Conservation (phyloP, 1,140 invertebrate species). For the Hypothenemus hampei region DNA sequence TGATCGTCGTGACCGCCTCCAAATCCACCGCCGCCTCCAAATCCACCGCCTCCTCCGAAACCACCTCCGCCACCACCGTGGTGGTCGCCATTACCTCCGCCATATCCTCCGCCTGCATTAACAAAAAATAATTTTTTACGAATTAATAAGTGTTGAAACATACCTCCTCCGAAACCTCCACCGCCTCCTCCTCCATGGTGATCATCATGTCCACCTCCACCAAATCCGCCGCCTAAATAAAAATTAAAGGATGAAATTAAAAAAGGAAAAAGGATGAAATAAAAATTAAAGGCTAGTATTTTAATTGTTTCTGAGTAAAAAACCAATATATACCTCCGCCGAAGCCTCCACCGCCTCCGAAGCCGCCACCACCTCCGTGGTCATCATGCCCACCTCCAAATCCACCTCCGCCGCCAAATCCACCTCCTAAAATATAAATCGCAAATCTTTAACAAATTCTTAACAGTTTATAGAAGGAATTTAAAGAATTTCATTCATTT, state of each 20-base stretch:
- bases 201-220: constrained; percentile 27
- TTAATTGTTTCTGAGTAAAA: background rate
- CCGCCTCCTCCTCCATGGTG: constrained; percentile 26
- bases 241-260: too few species aligned
- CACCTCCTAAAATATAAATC: too few species aligned
- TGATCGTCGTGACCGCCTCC: constrained; percentile 28
- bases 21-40: constrained; percentile 22
- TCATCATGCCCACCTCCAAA: constrained; percentile 26
- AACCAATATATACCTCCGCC: constrained; percentile 17
- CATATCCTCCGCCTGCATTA: constrained; percentile 7
- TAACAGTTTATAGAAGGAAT: too few species aligned
- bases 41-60: constrained; percentile 23
- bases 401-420: constrained; percentile 20
- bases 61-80: constrained; percentile 25
- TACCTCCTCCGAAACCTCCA: constrained; percentile 17
- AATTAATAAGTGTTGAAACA: too few species aligned
- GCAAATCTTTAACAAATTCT: too few species aligned
- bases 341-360: constrained; percentile 22
- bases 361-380: constrained; percentile 23
- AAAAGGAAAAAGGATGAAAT: too few species aligned
- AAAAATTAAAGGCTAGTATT: too few species aligned
- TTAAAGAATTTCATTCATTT: too few species aligned
- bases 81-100: constrained; percentile 11
- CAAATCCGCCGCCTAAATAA: constrained; percentile 14
- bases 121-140: background rate